These are phyloP conservation scores for Alloplasta piceator DNA, from an alignment of 2,888 invertebrate genomes.

Conservation along the genomic window DNA sequence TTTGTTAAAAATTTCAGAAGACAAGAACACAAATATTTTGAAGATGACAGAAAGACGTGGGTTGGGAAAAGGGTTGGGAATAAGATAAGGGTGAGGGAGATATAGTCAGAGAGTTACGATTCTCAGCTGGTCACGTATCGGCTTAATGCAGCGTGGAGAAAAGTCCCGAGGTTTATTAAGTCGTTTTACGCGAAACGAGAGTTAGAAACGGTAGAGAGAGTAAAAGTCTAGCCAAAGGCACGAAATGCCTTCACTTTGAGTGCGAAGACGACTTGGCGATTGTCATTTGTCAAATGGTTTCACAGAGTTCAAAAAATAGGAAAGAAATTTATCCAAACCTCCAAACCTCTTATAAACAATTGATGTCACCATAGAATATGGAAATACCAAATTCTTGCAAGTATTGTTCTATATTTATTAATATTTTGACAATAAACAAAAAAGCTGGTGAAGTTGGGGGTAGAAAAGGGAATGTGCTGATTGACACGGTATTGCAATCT, in stretches of 20 bases:
- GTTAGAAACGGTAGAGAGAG: conserved; percentile 63
- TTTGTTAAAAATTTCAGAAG: conserved; percentile 1
- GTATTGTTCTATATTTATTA: too few species aligned
- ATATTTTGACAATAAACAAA: too few species aligned
- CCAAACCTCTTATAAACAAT: too few species aligned
- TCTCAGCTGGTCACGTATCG: conserved; percentile 76
- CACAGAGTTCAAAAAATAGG: background rate
- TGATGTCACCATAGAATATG: too few species aligned
- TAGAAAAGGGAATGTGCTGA: too few species aligned
- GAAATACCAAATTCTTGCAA: too few species aligned
- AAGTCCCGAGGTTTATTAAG: conserved; percentile 80
- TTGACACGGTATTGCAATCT: too few species aligned
- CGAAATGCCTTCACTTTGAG: conserved; percentile 25
- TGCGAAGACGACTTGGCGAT: conserved; percentile 29
- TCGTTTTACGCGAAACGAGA: conserved; percentile 71
- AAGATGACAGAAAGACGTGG: conserved; percentile 5
- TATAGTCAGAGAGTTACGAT: conserved; percentile 64
- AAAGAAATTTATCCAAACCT: background rate
- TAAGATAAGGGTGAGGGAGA: conserved; percentile 58
- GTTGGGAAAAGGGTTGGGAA: conserved; percentile 34
- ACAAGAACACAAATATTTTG: conserved; percentile 30
- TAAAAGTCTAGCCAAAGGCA: conserved; percentile 32
- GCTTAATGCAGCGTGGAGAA: conserved; percentile 80
- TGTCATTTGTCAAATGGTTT: background rate
- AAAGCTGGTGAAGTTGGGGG: too few species aligned